Evolutionary conservation across 2,797 vertebrate species (phyloP).

Genomic region (Microctenopoma stevenorrisi): DNA sequence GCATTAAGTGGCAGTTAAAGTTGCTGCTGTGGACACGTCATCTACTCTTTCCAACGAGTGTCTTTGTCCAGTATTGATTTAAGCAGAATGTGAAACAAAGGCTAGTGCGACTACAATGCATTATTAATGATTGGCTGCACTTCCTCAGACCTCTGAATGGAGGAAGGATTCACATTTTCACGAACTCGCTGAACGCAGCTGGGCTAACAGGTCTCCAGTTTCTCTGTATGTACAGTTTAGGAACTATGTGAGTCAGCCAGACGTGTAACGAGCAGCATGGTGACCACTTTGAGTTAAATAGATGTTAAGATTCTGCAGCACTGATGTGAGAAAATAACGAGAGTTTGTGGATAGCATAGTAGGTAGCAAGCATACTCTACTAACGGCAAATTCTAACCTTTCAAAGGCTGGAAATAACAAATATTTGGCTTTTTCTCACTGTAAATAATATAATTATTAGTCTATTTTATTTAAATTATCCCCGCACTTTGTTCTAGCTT

Average conservation of each 20-base stretch:
- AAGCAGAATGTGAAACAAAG: slow-evolving; percentile 37
- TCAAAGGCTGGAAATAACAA: too few relatives aligned
- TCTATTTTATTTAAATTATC: not conserved
- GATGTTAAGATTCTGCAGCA: too few relatives aligned
- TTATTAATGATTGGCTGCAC: slow-evolving; percentile 56
- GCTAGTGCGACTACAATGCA: slow-evolving; percentile 36
- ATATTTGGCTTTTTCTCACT: not conserved
- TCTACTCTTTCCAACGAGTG: slow-evolving; percentile 5
- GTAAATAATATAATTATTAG: too few relatives aligned
- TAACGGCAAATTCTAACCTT: too few relatives aligned
- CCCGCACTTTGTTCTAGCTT: not conserved
- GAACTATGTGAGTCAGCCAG: not conserved
- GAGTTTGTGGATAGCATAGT: too few relatives aligned
- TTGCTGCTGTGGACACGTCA: slow-evolving; percentile 26
- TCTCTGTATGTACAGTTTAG: not conserved
- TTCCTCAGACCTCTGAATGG: slow-evolving; percentile 27
- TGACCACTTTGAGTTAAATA: not conserved
- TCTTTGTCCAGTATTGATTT: slow-evolving; percentile 63
- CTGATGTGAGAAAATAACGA: too few relatives aligned
- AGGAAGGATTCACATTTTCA: slow-evolving; percentile 16
- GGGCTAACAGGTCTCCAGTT: slow-evolving; percentile 3
- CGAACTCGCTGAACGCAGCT: not conserved
- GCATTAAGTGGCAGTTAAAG: not conserved
- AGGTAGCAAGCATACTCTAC: too few relatives aligned
- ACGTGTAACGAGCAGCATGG: not conserved